A percentile compares a stretch with the other conserved stretches of the same genome.
phyloP scores from a whole-genome alignment of 64 coral and sea anemone species.

The Orbicella faveolata region DNA sequence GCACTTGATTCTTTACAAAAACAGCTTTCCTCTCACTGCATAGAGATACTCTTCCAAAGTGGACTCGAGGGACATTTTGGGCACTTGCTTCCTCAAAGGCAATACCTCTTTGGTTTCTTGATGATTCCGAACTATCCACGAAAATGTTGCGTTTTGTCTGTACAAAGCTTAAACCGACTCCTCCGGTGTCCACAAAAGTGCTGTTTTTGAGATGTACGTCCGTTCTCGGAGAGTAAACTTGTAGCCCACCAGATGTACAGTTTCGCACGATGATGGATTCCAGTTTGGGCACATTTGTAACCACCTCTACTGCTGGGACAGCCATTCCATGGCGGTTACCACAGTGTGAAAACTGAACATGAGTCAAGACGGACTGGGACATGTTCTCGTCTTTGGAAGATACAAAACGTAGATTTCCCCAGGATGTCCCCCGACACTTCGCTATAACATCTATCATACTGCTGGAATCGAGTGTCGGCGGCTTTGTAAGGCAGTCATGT shows the following conservation, averaged over 20 bases:
- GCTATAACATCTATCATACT: background rate
- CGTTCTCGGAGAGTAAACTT: background rate
- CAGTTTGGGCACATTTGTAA: constrained; percentile 38
- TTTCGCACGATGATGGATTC: constrained; percentile 52
- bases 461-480: background rate
- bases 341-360: constrained; percentile 57
- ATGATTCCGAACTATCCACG: constrained; percentile 18
- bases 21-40: constrained; percentile 35
- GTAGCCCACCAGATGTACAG: constrained; percentile 43
- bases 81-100: constrained; percentile 31
- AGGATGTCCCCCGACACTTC: constrained; percentile 32
- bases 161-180: constrained; percentile 33
- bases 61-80: constrained; percentile 37
- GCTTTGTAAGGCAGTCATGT: constrained; percentile 15
- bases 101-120: constrained; percentile 41
- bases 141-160: constrained; percentile 9
- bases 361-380: constrained; percentile 35
- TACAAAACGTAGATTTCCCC: constrained; percentile 74
- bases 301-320: constrained; percentile 49
- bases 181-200: constrained; percentile 24
- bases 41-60: constrained; percentile 47
- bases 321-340: constrained; percentile 25
- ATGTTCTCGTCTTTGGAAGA: constrained; percentile 16
- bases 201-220: constrained; percentile 20
- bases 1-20: background rate